phyloP scores from a whole-genome alignment of 2,888 invertebrate species.

The Metellina segmentata region DNA sequence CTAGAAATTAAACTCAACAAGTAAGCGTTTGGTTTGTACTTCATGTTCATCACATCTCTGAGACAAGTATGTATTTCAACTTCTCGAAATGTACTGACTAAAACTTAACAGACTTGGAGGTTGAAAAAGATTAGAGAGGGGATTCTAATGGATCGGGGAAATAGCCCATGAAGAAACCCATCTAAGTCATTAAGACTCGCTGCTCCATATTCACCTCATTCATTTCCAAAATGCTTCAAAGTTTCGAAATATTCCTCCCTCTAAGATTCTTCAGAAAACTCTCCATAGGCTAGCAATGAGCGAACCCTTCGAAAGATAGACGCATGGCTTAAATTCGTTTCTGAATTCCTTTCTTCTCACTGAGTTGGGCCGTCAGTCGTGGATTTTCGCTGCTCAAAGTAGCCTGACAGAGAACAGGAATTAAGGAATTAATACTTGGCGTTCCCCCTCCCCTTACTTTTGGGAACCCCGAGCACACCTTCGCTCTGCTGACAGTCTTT shows the following conservation, averaged over 20 bases:
- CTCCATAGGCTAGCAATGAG: constrained; percentile 22
- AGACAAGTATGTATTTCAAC: too few species aligned
- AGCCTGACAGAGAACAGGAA: constrained; percentile 62
- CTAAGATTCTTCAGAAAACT: neutral
- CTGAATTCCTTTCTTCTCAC: constrained; percentile 61
- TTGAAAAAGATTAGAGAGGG: too few species aligned
- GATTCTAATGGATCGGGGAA: too few species aligned
- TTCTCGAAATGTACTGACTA: too few species aligned
- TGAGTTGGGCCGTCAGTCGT: neutral
- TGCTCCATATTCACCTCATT: too few species aligned
- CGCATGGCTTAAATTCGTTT: constrained; percentile 55
- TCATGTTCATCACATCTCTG: too few species aligned
- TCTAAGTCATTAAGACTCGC: too few species aligned
- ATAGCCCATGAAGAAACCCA: too few species aligned
- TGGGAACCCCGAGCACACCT: neutral
- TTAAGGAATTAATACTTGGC: constrained; percentile 68
- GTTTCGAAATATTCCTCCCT: constrained; percentile 37
- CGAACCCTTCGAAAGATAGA: constrained; percentile 31
- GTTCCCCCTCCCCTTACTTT: neutral
- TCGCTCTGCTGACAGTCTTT: constrained; percentile 53
- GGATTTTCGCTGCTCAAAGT: constrained; percentile 52
- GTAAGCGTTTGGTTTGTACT: too few species aligned
- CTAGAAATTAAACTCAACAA: too few species aligned
- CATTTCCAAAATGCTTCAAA: constrained; percentile 23
- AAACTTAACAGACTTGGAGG: too few species aligned